Evolutionary conservation across 2,888 invertebrate genomes (phyloP), one percentile per base, ranked within the genome.

Genomic region (Oscheius sp.): DNA sequence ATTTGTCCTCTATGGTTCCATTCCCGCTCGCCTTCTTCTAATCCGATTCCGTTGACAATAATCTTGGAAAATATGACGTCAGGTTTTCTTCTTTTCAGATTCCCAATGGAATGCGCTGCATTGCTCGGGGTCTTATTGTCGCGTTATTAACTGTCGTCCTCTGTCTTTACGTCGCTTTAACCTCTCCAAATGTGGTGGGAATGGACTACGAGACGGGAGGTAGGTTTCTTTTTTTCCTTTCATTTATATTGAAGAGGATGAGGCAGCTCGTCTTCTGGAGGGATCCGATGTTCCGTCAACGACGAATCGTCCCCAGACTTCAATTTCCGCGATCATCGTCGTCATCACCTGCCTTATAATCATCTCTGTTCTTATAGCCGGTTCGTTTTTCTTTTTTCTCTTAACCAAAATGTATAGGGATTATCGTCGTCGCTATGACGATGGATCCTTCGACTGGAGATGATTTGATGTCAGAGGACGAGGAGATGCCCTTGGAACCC

Each of bases 341-440:
- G 59, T 59, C 9, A 41, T 59, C 17, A 44, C n/a, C 41, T 59
- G 59, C 9, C 59, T 59, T 28, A 59, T 59, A 12, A 24, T 59
- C 59, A 59, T 59, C n/a, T 59, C 59, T 17, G 20, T 59, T n/a
- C 59, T 59, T 20, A 59, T 59, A 17, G 59, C 59, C 12, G 59
- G 59, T 59, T 22, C 26, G 41, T 22, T 17, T 2, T 2, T 57
- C 17, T 41, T 8, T 12, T 14, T 12, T 6, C n/a, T 14, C 12
- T 28, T 22, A 38, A 9, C n/a, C 41, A 3, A 14, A 28, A n/a
- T n/a, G 12, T 26, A 28, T 41, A 59, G 59, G 59, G 26, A 59
- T 59, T 26, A 59, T 59, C 28, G 59, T 59, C 2, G 41, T 59
- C 12, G 59, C 59, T 8, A 38, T 59, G 59, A 38, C 59, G 8